Percentiles rank a stretch among this genome's conserved stretches.
These are phyloP conservation scores for Tragelaphus buxtoni DNA, from an alignment of 2,113 vertebrate species.

Conservation along the genomic window DNA sequence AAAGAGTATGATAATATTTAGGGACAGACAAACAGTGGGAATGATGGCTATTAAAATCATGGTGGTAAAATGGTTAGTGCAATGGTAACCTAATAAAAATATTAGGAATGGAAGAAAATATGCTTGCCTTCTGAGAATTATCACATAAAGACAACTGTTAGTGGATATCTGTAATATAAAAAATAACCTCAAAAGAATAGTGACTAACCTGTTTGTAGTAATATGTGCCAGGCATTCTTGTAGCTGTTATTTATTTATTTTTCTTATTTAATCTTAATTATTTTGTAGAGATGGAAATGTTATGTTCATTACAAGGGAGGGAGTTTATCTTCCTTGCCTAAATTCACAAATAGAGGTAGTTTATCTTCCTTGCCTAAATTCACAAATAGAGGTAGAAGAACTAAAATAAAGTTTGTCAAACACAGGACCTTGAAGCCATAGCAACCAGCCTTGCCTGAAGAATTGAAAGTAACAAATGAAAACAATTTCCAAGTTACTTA, in stretches of 20 bases:
- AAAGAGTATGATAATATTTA: not conserved
- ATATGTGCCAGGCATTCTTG: not conserved
- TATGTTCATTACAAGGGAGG: not conserved
- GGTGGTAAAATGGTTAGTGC: not conserved
- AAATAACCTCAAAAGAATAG: not conserved
- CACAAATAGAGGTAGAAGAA: not conserved
- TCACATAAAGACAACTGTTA: not conserved
- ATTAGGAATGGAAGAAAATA: not conserved
- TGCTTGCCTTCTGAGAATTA: not conserved
- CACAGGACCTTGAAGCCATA: not conserved
- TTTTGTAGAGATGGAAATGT: not conserved
- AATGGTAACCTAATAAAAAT: not conserved
- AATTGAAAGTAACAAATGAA: not conserved
- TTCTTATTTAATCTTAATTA: not conserved
- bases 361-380: not conserved
- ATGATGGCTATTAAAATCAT: not conserved
- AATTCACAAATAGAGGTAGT: too few relatives aligned
- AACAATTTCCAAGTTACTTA: not conserved
- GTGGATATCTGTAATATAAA: not conserved
- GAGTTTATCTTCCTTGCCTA: not conserved
- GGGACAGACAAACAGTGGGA: not conserved
- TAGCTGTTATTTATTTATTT: not conserved
- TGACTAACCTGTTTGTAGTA: not conserved
- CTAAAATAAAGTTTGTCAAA: not conserved
- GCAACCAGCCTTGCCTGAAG: not conserved